Evolutionary conservation across 2,797 vertebrate species (phyloP), one percentile per base, ranked within the genome.

Genomic region (Knipowitschia caucasica): DNA sequence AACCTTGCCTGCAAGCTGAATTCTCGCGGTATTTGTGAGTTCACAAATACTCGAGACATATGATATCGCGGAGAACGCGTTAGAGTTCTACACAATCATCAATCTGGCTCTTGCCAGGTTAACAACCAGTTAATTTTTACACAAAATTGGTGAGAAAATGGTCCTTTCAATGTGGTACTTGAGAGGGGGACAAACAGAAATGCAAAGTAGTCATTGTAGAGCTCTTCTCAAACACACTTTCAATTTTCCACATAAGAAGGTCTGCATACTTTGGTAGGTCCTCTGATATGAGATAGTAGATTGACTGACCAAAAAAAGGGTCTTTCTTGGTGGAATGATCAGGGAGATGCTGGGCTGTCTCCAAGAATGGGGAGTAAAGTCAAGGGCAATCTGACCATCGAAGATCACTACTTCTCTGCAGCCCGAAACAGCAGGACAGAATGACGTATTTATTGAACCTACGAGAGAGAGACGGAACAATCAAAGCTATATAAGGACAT

Each of bases 361-460:
- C 59, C 86, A 78, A 40, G 77, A 81, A 76, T 89, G 25, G 20
- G 27, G 58, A 12, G 71, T 67, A 31, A 90, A 74, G 29, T 94
- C 89, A 10, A 97, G 84, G 43, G 90, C 89, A 50, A 92, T 90
- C 49, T 80, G 89, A n/a, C 81, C 88, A 29, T 88, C 83, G 2
- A 87, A 74, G 3, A 91, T 70, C 59, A 96, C 88, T 35, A 91
- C 89, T 50, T 89, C 86, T 66, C 83, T 88, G 83, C 95, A 98
- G 67, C 96, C 95, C 31, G 91, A 92, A 25, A 81, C 65, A 8
- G 88, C 89, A 7, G 95, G 95, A 69, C 95, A 98, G 83, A 94
- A 97, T 0, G 90, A 90, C 42, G 93, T 93, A 18, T 47, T 92
- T 66, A 95, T 82, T 31, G 80, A 75, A 53, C 94, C 96, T 98